Evolutionary conservation across 2,888 invertebrate genomes (phyloP).

Genomic region (Auanema freiburgensis): DNA sequence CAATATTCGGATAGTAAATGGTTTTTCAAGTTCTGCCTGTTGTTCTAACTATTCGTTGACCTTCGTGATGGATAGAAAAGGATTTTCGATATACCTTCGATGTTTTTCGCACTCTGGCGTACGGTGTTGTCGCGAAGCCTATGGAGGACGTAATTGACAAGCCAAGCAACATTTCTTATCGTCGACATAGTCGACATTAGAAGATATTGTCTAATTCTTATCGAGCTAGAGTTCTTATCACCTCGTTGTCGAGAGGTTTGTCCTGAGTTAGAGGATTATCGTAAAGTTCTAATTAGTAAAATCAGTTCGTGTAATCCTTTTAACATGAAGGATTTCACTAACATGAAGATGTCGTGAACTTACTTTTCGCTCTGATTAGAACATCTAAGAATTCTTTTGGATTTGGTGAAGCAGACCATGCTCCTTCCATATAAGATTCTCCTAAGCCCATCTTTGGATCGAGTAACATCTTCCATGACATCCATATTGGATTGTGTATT

Average conservation of each 20-base stretch:
- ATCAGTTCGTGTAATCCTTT: conserved; percentile 1
- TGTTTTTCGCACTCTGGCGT: conserved; percentile 38
- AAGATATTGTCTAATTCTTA: background rate
- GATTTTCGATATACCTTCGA: conserved; percentile 22
- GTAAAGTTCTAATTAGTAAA: background rate
- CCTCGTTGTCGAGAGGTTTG: background rate
- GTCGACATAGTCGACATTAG: conserved; percentile 1
- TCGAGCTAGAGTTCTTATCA: background rate
- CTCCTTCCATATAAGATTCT: conserved; percentile 53
- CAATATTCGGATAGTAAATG: background rate
- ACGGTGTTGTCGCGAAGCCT: conserved; percentile 47
- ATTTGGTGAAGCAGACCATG: conserved; percentile 46
- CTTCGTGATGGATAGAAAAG: background rate
- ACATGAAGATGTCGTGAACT: background rate
- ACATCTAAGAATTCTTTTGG: conserved; percentile 46
- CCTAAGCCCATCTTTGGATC: conserved; percentile 54
- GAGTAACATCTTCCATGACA: conserved; percentile 50
- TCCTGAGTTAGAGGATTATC: background rate
- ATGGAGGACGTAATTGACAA: conserved; percentile 51
- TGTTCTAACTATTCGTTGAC: too few relatives aligned
- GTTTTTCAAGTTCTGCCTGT: too few relatives aligned
- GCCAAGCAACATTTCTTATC: conserved; percentile 17
- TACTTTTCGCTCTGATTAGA: conserved; percentile 48
- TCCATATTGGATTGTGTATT: conserved; percentile 46
- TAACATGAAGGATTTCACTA: background rate